Percentiles rank a stretch among this genome's conserved stretches.
phyloP scores from a whole-genome alignment of 2,113 vertebrate genomes.

The Halcyon senegalensis region DNA sequence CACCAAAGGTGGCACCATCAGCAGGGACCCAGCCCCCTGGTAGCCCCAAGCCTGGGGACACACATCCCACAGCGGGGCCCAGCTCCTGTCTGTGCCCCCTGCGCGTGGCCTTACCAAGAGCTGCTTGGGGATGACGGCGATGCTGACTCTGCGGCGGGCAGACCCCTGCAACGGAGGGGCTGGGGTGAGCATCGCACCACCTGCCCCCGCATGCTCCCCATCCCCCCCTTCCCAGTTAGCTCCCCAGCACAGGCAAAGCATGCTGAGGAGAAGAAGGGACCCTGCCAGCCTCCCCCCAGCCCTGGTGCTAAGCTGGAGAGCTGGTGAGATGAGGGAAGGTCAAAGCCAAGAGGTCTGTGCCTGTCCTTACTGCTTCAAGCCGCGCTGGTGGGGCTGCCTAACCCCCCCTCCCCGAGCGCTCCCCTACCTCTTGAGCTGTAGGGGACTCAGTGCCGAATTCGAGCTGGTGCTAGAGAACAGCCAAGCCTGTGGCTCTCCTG shows the following conservation, averaged over 20 bases:
- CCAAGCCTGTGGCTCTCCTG: not conserved
- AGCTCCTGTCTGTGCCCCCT: not conserved
- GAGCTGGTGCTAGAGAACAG: not conserved
- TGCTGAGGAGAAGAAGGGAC: not conserved
- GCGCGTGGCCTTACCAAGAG: slow-evolving; percentile 11
- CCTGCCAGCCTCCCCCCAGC: not conserved
- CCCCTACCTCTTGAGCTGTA: slow-evolving; percentile 2
- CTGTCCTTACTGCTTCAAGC: not conserved
- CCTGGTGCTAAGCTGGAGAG: not conserved
- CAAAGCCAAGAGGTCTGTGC: not conserved
- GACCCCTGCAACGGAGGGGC: slow-evolving; percentile 54
- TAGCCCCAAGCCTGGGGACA: not conserved
- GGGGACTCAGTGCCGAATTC: not conserved
- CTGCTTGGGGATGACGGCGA: slow-evolving; percentile 78
- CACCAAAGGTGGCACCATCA: not conserved
- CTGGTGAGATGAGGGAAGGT: not conserved
- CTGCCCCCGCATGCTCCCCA: not conserved
- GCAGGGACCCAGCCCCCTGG: not conserved
- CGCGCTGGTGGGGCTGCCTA: not conserved
- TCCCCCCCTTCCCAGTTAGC: not conserved
- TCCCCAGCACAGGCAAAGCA: not conserved
- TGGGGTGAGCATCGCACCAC: rapidly evolving
- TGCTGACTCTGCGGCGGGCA: slow-evolving; percentile 78
- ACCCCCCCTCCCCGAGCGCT: not conserved
- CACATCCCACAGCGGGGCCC: rapidly evolving